Base-by-base conservation (phyloP, 2,797 vertebrate genomes). In the Okamejei kenojei region DNA sequence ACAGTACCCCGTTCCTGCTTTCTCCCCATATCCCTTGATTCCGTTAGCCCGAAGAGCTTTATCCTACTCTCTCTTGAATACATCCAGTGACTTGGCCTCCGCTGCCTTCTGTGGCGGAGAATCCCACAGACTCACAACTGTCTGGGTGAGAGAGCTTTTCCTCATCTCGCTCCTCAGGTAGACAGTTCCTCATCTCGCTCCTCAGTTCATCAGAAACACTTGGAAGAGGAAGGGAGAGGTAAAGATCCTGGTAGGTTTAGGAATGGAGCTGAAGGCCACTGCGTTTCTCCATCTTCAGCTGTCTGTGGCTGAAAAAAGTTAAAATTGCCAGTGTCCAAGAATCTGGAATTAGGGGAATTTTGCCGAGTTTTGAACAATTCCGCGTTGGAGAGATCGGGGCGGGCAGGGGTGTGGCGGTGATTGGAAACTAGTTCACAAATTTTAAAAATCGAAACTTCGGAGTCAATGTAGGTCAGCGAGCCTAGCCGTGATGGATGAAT, bases 381-480 rank as follows among this genome's bases (percentile, higher is more conserved):
- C 7, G 58, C 0, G 29, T n/a, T 88, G n/a, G 84, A 32, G 84
- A 65, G 58, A 65, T 32, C 7, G 58, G 61, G 23, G 54, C 8
- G 21, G 29, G 61, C 13, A 63, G 65, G 19, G 58, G 13, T 15
- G 65, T 32, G 61, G 35, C 19, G n/a, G 15, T 29, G 15, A 32
- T 65, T 32, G 11, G 32, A 88, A 88, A 88, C 61, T 0, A 32
- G n/a, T 26, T 7, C n/a, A 19, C 15, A 65, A 7, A 88, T 65
- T 65, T 32, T 32, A 88, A 61, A 61, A n/a, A 61, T 61, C 58
- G 7, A 58, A 6, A 1, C 29, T 0, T 88, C 13, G 58, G 26
- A 86, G 58, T 26, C 58, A n/a, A 63, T n/a, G 54, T 86, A 86
- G 84, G 84, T 65, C 84, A 65, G 84, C 61, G 5, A n/a, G 84